Percentiles rank a stretch among this genome's conserved stretches.
Conservation (phyloP, 2,113 vertebrate species). For the Tychaedon coryphoeus region DNA sequence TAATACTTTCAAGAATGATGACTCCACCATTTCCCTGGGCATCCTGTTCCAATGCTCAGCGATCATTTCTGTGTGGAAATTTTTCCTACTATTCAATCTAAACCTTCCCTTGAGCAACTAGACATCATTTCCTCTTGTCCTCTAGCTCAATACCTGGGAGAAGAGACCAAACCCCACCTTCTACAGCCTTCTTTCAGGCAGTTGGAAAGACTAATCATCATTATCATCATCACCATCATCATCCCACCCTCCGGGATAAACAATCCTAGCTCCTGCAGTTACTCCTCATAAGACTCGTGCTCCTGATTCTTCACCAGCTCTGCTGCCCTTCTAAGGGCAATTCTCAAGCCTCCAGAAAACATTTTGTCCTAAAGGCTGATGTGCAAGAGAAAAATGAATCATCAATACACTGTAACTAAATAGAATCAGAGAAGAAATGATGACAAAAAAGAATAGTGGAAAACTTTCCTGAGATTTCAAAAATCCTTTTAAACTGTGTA, state of each 20-base stretch:
- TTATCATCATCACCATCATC: neutral
- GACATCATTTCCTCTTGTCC: accelerated
- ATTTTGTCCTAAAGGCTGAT: neutral
- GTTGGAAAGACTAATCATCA: neutral
- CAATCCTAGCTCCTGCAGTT: neutral
- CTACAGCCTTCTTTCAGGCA: neutral
- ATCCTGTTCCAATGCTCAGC: neutral
- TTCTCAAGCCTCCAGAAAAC: neutral
- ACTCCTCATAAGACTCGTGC: neutral
- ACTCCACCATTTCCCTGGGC: neutral
- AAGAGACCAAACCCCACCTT: neutral
- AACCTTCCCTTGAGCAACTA: neutral
- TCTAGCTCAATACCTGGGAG: neutral
- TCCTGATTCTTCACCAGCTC: neutral
- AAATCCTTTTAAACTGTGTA: neutral
- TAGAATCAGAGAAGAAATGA: neutral
- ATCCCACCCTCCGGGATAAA: neutral
- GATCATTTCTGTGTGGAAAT: neutral
- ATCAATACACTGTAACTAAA: neutral
- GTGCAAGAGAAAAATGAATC: neutral
- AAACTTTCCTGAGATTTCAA: neutral
- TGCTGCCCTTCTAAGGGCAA: neutral
- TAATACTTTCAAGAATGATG: neutral
- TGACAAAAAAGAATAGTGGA: neutral
- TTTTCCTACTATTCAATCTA: neutral